phyloP scores from a whole-genome alignment of 2,113 vertebrate genomes.

The Oryzias woworae region DNA sequence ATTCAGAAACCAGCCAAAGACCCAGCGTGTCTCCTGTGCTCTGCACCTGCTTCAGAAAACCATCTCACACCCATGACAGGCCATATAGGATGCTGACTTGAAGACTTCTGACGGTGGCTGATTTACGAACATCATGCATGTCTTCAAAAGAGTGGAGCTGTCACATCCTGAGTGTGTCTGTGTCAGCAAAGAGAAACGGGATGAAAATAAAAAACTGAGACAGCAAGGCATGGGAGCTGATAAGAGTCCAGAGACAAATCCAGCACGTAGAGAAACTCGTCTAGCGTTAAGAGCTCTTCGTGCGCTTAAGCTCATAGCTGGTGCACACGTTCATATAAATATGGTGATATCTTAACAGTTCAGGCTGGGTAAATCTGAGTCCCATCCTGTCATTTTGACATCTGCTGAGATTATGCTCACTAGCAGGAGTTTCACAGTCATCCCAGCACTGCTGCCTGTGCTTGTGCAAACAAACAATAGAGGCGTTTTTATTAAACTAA shows the following conservation, averaged over 20 bases:
- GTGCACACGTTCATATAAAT: constrained; percentile 13
- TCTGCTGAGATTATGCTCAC: constrained; percentile 28
- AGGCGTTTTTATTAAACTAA: constrained; percentile 24
- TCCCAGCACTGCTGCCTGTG: constrained; percentile 12
- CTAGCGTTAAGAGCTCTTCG: not conserved
- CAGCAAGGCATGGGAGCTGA: constrained; percentile 8
- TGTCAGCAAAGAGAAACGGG: constrained; percentile 28
- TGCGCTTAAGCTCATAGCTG: not conserved
- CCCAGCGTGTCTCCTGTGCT: not conserved
- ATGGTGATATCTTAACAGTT: constrained; percentile 3
- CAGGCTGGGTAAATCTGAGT: constrained; percentile 16
- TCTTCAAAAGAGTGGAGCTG: constrained; percentile 28
- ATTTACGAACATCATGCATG: constrained; percentile 45
- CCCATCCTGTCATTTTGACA: constrained; percentile 9
- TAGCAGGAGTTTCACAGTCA: constrained; percentile 21
- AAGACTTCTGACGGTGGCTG: constrained; percentile 25
- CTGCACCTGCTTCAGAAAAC: not conserved
- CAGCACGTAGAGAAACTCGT: constrained; percentile 5
- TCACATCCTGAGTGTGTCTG: constrained; percentile 34
- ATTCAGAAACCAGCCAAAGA: not conserved
- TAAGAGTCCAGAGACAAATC: not conserved
- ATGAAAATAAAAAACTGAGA: constrained; percentile 1
- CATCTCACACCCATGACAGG: not conserved
- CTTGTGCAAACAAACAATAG: constrained; percentile 34
- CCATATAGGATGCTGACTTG: constrained; percentile 3